phyloP scores from a whole-genome alignment of 92 coral and sea anemone genomes.

The Siderastrea radians region DNA sequence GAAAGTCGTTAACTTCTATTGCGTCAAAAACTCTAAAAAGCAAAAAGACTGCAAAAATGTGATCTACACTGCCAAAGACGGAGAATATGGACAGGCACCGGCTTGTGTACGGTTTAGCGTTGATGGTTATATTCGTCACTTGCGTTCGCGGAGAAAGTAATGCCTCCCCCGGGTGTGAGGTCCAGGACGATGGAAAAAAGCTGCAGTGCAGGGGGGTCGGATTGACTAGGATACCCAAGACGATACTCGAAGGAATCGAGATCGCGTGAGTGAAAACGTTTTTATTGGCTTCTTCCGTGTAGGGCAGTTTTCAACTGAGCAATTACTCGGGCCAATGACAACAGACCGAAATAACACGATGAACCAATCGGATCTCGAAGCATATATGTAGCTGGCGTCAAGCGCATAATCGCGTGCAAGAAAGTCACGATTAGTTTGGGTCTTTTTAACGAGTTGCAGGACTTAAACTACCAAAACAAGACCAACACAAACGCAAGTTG shows the following conservation, averaged over 20 bases:
- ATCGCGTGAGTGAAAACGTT: conserved; percentile 24
- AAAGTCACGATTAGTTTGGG: too few relatives aligned
- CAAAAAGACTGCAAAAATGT: not conserved
- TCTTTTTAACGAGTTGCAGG: too few relatives aligned
- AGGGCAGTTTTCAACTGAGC: too few relatives aligned
- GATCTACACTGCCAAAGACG: not conserved
- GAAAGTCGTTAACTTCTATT: conserved; percentile 18
- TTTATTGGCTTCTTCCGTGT: too few relatives aligned
- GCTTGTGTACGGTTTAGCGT: not conserved
- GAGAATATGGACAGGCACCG: conserved; percentile 10
- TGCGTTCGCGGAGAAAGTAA: not conserved
- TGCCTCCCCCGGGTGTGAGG: conserved; percentile 10
- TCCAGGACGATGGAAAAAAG: not conserved
- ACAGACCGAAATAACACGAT: too few relatives aligned
- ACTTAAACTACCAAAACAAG: too few relatives aligned
- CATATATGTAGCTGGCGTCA: too few relatives aligned
- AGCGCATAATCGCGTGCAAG: too few relatives aligned
- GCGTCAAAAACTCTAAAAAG: conserved; percentile 1
- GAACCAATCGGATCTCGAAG: too few relatives aligned
- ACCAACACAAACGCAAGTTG: too few relatives aligned
- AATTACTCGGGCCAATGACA: too few relatives aligned
- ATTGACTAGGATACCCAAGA: conserved; percentile 6
- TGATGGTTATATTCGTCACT: not conserved
- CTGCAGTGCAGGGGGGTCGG: conserved; percentile 10
- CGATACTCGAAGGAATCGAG: not conserved